Evolutionary conservation across 2,797 vertebrate species (phyloP).

Genomic region (Gymnocypris eckloni): DNA sequence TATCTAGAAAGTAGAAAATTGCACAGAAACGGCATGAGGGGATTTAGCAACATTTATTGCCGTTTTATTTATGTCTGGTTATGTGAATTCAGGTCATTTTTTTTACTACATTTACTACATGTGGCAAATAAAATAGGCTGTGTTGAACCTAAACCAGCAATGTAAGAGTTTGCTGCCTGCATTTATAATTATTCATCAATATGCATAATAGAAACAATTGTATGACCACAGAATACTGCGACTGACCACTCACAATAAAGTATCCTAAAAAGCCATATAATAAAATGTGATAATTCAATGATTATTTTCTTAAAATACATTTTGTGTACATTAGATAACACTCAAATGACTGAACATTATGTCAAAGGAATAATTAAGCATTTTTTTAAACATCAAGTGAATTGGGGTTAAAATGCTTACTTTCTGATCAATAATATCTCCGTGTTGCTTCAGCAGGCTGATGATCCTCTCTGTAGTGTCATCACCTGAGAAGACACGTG

Average conservation of each 20-base stretch:
- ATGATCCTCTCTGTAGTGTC: constrained; percentile 71
- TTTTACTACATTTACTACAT: no score
- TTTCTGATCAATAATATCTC: constrained; percentile 72
- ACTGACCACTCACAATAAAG: background rate
- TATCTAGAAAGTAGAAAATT: constrained; percentile 67
- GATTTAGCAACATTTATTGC: background rate
- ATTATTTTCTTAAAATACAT: background rate
- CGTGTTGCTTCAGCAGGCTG: constrained; percentile 70
- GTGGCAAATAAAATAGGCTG: no score
- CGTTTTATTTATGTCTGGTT: no score
- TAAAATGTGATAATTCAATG: background rate
- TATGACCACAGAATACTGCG: background rate
- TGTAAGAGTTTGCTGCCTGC: background rate
- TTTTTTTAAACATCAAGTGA: background rate
- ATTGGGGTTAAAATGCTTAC: constrained; percentile 62
- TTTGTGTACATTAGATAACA: background rate
- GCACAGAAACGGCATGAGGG: background rate
- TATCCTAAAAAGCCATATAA: background rate
- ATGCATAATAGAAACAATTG: background rate
- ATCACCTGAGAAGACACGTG: constrained; percentile 63
- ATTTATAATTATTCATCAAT: background rate
- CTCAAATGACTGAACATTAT: background rate
- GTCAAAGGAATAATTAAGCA: background rate
- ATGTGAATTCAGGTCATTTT: no score
- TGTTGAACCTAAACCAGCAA: background rate